Conservation (phyloP, 2,888 invertebrate genomes). For the Chorisops tibialis region DNA sequence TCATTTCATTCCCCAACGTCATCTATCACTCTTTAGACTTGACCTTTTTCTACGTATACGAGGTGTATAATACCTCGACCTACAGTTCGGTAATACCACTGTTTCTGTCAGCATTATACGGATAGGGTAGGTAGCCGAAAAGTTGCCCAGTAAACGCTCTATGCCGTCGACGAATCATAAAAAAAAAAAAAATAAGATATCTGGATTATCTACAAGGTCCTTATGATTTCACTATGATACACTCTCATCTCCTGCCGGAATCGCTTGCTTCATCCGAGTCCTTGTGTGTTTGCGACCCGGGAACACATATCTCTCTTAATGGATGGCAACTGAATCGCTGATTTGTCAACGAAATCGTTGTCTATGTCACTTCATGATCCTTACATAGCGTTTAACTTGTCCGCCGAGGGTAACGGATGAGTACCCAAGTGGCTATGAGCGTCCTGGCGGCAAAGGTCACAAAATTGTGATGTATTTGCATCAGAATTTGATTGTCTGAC, state of each 20-base stretch:
- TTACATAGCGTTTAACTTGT: slow-evolving; percentile 15
- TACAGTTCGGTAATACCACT: neutral
- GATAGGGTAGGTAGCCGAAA: neutral
- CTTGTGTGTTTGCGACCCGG: neutral
- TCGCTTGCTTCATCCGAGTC: neutral
- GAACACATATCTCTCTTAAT: neutral
- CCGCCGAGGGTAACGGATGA: slow-evolving; percentile 21
- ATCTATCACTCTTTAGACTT: slow-evolving; percentile 51
- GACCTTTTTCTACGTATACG: slow-evolving; percentile 46
- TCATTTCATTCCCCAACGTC: slow-evolving; percentile 41
- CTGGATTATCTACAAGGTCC: slow-evolving; percentile 14
- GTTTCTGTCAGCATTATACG: neutral
- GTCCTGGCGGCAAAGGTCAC: slow-evolving; percentile 40
- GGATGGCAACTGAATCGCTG: slow-evolving; percentile 26
- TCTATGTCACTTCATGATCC: slow-evolving; percentile 32
- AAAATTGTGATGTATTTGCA: slow-evolving; percentile 42
- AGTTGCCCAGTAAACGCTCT: neutral
- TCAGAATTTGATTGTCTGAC: slow-evolving; percentile 42
- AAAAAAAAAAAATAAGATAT: slow-evolving; percentile 5
- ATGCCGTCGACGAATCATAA: too few species aligned
- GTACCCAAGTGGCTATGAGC: slow-evolving; percentile 14
- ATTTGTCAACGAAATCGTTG: slow-evolving; percentile 39
- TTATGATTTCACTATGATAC: neutral
- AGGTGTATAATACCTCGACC: neutral
- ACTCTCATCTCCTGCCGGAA: neutral